A percentile compares a stretch with the other conserved stretches of the same genome.
Conservation (phyloP, 2,888 invertebrate species). For the Rhingia campestris region DNA sequence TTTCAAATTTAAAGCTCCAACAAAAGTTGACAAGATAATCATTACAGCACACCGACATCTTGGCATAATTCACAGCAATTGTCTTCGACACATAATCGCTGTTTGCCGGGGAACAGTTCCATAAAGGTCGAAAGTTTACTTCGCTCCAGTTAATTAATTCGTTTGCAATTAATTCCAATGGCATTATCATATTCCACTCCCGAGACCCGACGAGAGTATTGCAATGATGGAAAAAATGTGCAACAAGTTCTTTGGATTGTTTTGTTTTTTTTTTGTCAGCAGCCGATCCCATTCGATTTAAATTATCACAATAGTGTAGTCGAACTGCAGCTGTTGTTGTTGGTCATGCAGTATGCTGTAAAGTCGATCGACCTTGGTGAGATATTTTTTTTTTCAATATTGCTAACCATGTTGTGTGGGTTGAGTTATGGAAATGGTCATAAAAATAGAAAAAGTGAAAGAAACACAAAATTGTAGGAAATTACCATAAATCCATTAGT, state of each 20-base stretch:
- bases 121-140: constrained; percentile 20
- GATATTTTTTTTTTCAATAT: not conserved
- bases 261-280: not conserved
- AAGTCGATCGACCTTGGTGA: constrained; percentile 38
- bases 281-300: constrained; percentile 39
- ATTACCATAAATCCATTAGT: not conserved
- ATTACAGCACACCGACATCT: not conserved
- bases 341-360: not conserved
- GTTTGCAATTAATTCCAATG: constrained; percentile 28
- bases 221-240: constrained; percentile 11
- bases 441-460: not conserved
- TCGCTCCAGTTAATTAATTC: constrained; percentile 33
- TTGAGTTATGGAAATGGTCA: not conserved
- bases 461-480: constrained; percentile 4
- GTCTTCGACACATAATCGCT: not conserved
- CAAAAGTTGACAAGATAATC: not conserved
- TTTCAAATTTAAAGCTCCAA: not conserved
- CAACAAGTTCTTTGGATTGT: constrained; percentile 23
- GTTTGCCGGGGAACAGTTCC: not conserved
- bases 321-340: constrained; percentile 35
- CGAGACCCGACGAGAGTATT: not conserved
- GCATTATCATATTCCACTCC: constrained; percentile 17
- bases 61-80: constrained; percentile 13
- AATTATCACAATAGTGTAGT: constrained; percentile 10
- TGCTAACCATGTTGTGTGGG: constrained; percentile 12